Evolutionary conservation across 2,888 invertebrate genomes (phyloP).

Genomic region (Crioceris asparagi): DNA sequence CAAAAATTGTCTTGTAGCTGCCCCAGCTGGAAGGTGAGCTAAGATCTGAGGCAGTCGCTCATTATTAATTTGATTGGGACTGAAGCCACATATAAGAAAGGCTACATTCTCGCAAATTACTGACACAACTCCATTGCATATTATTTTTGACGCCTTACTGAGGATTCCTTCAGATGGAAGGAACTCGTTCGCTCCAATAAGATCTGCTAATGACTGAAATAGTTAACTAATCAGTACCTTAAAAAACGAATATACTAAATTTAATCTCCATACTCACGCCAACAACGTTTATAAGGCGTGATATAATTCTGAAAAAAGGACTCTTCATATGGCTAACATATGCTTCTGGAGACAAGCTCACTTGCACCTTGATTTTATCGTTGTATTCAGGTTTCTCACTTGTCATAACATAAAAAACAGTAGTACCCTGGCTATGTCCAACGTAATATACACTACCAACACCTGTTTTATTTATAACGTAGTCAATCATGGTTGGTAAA

Average conservation of each 20-base stretch:
- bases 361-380: constrained; percentile 51
- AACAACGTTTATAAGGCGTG: constrained; percentile 19
- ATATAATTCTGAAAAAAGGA: constrained; percentile 21
- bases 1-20: neutral
- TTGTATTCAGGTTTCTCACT: constrained; percentile 53
- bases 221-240: too few relatives aligned
- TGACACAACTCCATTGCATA: neutral
- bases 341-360: constrained; percentile 58
- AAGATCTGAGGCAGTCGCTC: neutral
- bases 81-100: constrained; percentile 1
- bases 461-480: constrained; percentile 49
- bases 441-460: constrained; percentile 56
- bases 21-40: neutral
- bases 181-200: constrained; percentile 50
- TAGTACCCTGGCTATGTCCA: constrained; percentile 73
- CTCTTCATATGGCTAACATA: constrained; percentile 44
- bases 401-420: constrained; percentile 54
- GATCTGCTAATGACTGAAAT: constrained; percentile 11
- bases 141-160: constrained; percentile 23
- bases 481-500: constrained; percentile 64
- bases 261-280: too few relatives aligned
- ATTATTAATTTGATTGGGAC: constrained; percentile 1
- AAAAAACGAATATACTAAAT: too few relatives aligned
- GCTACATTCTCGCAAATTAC: neutral
- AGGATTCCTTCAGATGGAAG: constrained; percentile 47